Base-by-base conservation (phyloP, 2,113 vertebrate genomes). In the Tor tambroides region DNA sequence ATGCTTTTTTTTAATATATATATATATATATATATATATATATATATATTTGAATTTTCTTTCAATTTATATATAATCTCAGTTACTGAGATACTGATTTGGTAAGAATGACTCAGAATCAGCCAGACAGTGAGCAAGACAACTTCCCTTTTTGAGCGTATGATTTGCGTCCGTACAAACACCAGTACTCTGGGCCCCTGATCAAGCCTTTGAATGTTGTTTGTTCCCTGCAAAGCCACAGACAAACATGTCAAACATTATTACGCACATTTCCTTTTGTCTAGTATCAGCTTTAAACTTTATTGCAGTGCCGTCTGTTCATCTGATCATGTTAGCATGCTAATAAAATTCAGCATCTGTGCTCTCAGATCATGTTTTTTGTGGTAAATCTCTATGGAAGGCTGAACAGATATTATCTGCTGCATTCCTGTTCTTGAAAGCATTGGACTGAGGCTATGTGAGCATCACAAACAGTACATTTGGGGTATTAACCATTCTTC, bases 391-490 rank as follows among this genome's bases (percentile, higher is more conserved):
- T 87, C 10, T 30, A 46, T 51, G 54, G 30, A 17, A 61, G 35
- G 15, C 80, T 83, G 51, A 43, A 65, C 65, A 78, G 72, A 78
- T 87, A 51, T 35, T 28, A 87, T 87, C 80, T 83, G 11, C 32
- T 76, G 71, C 79, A 87, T 87, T 83, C 71, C 59, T 83, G 59
- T 46, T 82, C 41, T 83, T 69, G 21, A 51, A 82, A 67, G 80
- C 38, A 51, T 76, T 63, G 32, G 12, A 49, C 56, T 23, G 23
- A 43, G 35, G 84, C 69, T 80, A 74, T 84, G 80, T 63, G 49
- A 32, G 41, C 38, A 10, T 43, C 80, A 65, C 59, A 43, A 26
- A 38, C 21, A 15, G 26, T 30, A 51, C 12, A 72, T 72, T 38
- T 81, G 8, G 26, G 43, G 35, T 11, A 32, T 81, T 49, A 75